Conservation (phyloP, 2,797 vertebrate genomes). For the Thunnus albacares region DNA sequence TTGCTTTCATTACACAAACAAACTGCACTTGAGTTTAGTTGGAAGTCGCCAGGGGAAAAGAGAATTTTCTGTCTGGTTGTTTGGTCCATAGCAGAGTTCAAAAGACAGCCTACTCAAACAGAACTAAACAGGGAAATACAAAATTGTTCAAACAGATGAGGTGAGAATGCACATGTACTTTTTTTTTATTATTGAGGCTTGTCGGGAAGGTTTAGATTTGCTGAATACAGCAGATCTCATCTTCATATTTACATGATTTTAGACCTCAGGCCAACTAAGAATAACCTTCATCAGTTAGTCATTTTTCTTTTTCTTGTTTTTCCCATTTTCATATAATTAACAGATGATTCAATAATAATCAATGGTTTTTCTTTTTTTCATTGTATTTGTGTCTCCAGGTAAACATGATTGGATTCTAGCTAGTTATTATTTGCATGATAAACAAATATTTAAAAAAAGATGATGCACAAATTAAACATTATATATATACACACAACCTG, state of each 20-base stretch:
- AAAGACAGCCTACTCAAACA: background rate
- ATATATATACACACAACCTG: too few relatives aligned
- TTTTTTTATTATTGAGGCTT: background rate
- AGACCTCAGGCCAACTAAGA: background rate
- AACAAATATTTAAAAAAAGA: background rate
- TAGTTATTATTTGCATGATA: background rate
- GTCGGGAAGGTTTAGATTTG: background rate
- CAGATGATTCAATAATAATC: background rate
- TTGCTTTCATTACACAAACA: conserved; percentile 3
- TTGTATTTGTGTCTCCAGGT: background rate
- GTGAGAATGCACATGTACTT: too few relatives aligned
- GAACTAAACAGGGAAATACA: background rate
- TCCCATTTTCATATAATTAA: background rate
- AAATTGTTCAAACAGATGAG: background rate
- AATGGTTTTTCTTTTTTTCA: too few relatives aligned
- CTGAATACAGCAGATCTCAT: background rate
- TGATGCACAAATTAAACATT: too few relatives aligned
- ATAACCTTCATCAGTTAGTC: background rate
- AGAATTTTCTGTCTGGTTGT: background rate
- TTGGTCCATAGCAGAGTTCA: background rate
- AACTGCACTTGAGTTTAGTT: background rate
- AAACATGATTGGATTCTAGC: background rate
- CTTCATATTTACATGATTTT: background rate
- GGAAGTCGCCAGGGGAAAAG: background rate
- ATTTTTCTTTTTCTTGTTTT: background rate